These are phyloP conservation scores for Protonemura montana DNA, from an alignment of 2,888 invertebrate genomes.

Conservation along the genomic window DNA sequence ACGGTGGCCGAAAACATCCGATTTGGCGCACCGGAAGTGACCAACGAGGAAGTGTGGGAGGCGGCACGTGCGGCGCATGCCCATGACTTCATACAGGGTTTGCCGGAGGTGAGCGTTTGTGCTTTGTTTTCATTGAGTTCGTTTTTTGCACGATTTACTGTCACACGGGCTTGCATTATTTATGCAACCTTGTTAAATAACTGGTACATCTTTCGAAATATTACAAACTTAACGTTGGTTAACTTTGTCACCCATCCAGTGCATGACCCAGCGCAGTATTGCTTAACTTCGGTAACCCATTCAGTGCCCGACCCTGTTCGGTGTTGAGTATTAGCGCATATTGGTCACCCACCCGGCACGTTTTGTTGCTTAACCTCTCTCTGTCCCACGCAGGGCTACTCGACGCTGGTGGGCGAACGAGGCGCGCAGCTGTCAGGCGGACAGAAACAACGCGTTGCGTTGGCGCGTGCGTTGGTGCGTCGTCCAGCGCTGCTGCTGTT, in stretches of 20 bases:
- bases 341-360: no score
- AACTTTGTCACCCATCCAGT: neutral
- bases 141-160: no score
- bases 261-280: no score
- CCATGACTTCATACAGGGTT: conserved; percentile 60
- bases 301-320: neutral
- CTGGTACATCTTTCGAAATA: no score
- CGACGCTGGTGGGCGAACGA: conserved; percentile 79
- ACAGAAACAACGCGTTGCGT: conserved; percentile 86
- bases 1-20: conserved; percentile 63
- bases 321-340: conserved; percentile 74
- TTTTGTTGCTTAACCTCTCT: neutral
- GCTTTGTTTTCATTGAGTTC: no score
- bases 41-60: conserved; percentile 56
- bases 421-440: conserved; percentile 83
- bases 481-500: conserved; percentile 79
- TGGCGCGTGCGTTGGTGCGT: conserved; percentile 82
- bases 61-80: conserved; percentile 61
- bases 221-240: neutral
- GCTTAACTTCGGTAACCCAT: neutral
- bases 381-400: conserved; percentile 68
- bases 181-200: no score
- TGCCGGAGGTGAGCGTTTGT: conserved; percentile 55
- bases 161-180: no score
- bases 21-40: conserved; percentile 51